phyloP scores from a whole-genome alignment of 2,113 vertebrate genomes.

The Willisornis vidua region DNA sequence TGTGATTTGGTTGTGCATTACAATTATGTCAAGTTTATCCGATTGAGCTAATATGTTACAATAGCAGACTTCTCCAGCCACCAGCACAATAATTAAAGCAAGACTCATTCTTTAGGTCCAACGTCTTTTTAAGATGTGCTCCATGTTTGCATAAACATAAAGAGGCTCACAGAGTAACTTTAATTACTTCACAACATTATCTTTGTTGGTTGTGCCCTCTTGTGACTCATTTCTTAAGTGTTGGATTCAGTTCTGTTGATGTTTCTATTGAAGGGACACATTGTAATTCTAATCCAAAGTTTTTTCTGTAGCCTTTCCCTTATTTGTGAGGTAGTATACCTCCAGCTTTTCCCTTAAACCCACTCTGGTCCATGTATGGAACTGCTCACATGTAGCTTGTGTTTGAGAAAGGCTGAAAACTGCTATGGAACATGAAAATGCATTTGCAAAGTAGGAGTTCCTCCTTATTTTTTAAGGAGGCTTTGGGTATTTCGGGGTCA shows the following conservation, averaged over 20 bases:
- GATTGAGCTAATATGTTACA: background rate
- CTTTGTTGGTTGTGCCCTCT: background rate
- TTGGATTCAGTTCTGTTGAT: background rate
- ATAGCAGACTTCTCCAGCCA: background rate
- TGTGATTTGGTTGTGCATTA: background rate
- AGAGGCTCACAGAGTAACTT: background rate
- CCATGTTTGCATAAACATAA: background rate
- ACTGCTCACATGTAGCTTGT: background rate
- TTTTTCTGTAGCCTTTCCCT: background rate
- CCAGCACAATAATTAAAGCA: background rate
- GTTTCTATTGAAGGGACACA: background rate
- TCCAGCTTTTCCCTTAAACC: background rate
- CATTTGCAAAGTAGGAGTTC: background rate
- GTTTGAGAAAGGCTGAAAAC: background rate
- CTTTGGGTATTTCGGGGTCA: background rate
- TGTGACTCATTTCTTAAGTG: background rate
- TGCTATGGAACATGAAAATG: background rate
- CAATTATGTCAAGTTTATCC: background rate
- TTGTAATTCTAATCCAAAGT: background rate
- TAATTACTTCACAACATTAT: background rate
- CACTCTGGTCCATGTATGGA: background rate
- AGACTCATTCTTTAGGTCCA: background rate
- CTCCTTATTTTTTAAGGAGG: background rate
- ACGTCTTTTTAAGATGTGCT: background rate
- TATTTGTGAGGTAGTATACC: fast-evolving